Evolutionary conservation across 2,797 vertebrate genomes (phyloP).

Genomic region (Perdix hodgsoniae): DNA sequence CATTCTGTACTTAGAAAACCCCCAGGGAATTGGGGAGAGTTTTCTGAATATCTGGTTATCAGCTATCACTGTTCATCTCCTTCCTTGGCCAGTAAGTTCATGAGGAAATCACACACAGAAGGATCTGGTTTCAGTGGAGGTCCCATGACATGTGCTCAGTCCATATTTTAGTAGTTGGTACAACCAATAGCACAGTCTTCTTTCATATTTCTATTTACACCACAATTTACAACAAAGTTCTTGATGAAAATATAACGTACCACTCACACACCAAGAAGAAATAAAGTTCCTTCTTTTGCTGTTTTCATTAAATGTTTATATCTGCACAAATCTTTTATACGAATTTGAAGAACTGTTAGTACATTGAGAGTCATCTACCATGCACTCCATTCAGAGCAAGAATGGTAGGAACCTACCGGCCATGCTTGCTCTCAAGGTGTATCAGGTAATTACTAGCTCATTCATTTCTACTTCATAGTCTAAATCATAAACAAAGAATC

Average conservation of each 20-base stretch:
- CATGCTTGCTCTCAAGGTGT: neutral
- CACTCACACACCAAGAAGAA: neutral
- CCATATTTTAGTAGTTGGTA: conserved; percentile 90
- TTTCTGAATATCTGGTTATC: neutral
- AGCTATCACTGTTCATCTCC: conserved; percentile 15
- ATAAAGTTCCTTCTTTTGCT: neutral
- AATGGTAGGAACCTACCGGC: neutral
- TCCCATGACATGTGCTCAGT: conserved; percentile 92
- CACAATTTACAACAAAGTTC: neutral
- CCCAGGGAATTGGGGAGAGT: neutral
- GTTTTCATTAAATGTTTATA: neutral
- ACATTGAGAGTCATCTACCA: neutral
- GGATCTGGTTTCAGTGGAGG: conserved; percentile 95
- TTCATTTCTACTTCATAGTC: neutral
- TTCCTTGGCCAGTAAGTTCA: conserved; percentile 96
- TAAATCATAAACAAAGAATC: neutral
- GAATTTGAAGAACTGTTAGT: neutral
- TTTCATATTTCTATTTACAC: neutral
- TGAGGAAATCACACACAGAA: conserved; percentile 92
- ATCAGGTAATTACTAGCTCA: neutral
- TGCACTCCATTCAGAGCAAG: neutral
- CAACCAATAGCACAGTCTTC: neutral
- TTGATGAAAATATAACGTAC: neutral
- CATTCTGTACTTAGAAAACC: neutral
- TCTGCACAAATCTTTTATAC: neutral